A percentile compares a stretch with the other conserved stretches of the same genome.
Conservation (phyloP, 2,888 invertebrate species). For the Mythimna vitellina region DNA sequence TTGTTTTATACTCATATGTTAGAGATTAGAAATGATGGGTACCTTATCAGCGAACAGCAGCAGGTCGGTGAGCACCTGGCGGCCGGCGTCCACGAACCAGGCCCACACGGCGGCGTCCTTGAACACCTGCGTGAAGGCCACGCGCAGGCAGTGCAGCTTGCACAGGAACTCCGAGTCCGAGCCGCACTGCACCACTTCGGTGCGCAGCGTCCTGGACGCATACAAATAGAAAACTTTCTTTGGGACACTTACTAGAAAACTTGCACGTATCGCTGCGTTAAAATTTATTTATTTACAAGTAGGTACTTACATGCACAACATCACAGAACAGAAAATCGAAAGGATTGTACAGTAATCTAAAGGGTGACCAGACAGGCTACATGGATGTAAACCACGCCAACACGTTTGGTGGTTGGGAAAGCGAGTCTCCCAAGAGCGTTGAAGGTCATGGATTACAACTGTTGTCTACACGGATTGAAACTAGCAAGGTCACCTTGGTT, state of each 20-base stretch:
- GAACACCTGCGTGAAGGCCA: slow-evolving; percentile 96
- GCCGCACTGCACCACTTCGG: slow-evolving; percentile 96
- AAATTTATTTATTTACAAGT: neutral
- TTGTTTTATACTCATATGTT: too few species aligned
- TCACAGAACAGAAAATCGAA: too few species aligned
- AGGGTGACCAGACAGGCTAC: too few species aligned
- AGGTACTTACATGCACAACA: too few species aligned
- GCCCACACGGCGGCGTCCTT: slow-evolving; percentile 92
- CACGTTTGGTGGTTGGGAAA: too few species aligned
- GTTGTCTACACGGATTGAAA: too few species aligned
- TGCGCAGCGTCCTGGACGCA: slow-evolving; percentile 93
- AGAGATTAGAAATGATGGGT: neutral
- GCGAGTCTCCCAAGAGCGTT: too few species aligned
- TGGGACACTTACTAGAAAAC: neutral
- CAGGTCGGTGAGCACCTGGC: slow-evolving; percentile 96
- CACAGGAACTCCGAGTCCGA: slow-evolving; percentile 98
- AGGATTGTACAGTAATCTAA: too few species aligned
- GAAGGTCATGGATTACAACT: too few species aligned
- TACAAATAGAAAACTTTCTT: neutral
- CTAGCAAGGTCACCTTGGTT: too few species aligned
- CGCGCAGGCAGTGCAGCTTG: slow-evolving; percentile 97
- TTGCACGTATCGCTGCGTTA: neutral
- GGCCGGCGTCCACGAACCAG: slow-evolving; percentile 97
- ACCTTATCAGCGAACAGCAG: slow-evolving; percentile 97
- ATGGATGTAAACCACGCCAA: too few species aligned